Percentiles rank a stretch among this genome's conserved stretches.
These are phyloP conservation scores for Acanthochromis polyacanthus DNA, from an alignment of 2,113 vertebrate genomes.

Conservation along the genomic window DNA sequence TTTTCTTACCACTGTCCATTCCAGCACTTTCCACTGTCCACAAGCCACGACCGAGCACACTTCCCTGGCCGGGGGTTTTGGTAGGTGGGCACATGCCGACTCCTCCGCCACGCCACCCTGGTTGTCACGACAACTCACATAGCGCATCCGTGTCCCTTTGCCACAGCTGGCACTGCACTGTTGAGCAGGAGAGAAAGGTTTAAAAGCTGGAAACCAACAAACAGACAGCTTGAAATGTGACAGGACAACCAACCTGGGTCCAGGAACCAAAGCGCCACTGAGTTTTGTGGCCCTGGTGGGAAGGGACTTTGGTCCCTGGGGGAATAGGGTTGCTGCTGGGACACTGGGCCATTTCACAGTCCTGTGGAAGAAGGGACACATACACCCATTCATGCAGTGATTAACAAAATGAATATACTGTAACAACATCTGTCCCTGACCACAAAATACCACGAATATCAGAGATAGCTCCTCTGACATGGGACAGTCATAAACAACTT, in stretches of 20 bases:
- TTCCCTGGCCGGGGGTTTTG: constrained; percentile 90
- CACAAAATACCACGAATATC: constrained; percentile 62
- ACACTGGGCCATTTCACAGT: constrained; percentile 93
- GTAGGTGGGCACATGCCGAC: constrained; percentile 88
- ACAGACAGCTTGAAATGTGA: neutral
- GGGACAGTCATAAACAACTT: constrained; percentile 43
- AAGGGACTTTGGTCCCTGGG: constrained; percentile 85
- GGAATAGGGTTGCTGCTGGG: constrained; percentile 85
- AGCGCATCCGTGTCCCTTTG: constrained; percentile 95
- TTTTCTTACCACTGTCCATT: constrained; percentile 94
- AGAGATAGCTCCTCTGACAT: constrained; percentile 52
- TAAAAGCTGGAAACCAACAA: neutral
- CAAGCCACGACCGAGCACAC: constrained; percentile 90
- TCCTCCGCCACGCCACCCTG: constrained; percentile 96
- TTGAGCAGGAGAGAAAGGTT: constrained; percentile 33
- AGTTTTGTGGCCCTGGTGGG: constrained; percentile 87
- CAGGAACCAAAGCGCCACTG: constrained; percentile 99
- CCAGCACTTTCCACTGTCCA: constrained; percentile 95
- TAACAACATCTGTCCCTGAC: constrained; percentile 66
- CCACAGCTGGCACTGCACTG: constrained; percentile 97
- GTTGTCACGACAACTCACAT: constrained; percentile 96
- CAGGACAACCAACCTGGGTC: constrained; percentile 89
- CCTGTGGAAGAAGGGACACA: constrained; percentile 82
- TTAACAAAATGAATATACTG: constrained; percentile 67
- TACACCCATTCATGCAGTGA: constrained; percentile 61